A percentile compares a stretch with the other conserved stretches of the same genome.
These are phyloP conservation scores for Anguilla rostrata DNA, from an alignment of 2,113 vertebrate genomes.

Conservation along the genomic window DNA sequence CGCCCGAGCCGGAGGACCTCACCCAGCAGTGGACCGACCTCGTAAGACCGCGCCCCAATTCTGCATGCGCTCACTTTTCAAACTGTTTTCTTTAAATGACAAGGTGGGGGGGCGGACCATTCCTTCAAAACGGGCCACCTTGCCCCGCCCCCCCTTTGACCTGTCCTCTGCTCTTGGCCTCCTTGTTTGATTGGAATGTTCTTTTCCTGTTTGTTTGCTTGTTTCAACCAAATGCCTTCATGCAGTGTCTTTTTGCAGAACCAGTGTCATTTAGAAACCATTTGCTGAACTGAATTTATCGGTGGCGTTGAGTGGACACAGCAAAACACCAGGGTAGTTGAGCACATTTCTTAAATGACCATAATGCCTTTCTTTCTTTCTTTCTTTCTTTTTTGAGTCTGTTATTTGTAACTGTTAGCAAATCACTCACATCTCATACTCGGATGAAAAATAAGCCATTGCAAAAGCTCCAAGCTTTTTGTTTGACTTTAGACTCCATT, in stretches of 20 bases:
- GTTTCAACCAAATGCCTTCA: neutral
- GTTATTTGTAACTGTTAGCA: slow-evolving; percentile 23
- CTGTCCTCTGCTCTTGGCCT: slow-evolving; percentile 1
- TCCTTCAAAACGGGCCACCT: neutral
- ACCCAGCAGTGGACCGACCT: slow-evolving; percentile 91
- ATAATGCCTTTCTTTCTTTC: neutral
- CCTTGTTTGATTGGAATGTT: slow-evolving; percentile 8
- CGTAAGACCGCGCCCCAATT: slow-evolving; percentile 5
- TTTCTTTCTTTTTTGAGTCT: slow-evolving; percentile 18
- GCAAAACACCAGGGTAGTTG: slow-evolving; percentile 50
- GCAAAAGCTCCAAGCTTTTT: slow-evolving; percentile 36
- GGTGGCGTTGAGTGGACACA: slow-evolving; percentile 43
- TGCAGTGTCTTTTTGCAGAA: slow-evolving; percentile 52
- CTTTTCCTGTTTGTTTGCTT: slow-evolving; percentile 8
- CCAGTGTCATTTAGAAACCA: slow-evolving; percentile 75
- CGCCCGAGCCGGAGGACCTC: slow-evolving; percentile 85
- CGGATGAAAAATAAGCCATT: slow-evolving; percentile 34
- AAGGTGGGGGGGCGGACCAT: neutral
- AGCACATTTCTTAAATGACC: neutral
- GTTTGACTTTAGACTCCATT: slow-evolving; percentile 44
- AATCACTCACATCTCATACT: slow-evolving; percentile 25
- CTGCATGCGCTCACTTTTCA: neutral
- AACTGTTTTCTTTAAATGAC: neutral
- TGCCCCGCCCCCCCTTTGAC: neutral
- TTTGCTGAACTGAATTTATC: slow-evolving; percentile 62